A percentile compares a stretch with the other conserved stretches of the same genome.
Conservation (phyloP, 2,113 vertebrate genomes). For the Pelusios castaneus region DNA sequence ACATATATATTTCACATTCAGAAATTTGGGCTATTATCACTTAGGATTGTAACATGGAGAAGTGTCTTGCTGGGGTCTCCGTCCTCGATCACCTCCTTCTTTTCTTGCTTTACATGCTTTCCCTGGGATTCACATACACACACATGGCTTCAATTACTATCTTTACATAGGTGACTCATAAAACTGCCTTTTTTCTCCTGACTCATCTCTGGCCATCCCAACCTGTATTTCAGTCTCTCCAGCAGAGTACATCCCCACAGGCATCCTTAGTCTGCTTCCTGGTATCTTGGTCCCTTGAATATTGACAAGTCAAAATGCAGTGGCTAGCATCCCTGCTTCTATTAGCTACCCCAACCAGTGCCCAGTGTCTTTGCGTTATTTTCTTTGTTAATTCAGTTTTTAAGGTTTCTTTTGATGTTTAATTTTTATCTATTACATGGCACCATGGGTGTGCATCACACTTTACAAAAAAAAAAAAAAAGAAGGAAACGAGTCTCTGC, state of each 20-base stretch:
- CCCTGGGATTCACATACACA: not conserved
- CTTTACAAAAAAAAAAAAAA: not conserved
- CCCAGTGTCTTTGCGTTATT: not conserved
- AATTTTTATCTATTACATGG: not conserved
- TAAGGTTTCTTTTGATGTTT: not conserved
- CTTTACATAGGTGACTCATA: not conserved
- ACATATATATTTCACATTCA: conserved; percentile 2
- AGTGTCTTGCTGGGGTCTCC: not conserved
- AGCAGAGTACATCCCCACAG: not conserved
- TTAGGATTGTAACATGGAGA: not conserved
- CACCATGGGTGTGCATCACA: not conserved
- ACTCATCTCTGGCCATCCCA: not conserved
- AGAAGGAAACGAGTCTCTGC: not conserved
- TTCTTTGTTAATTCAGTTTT: not conserved
- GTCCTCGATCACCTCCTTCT: not conserved
- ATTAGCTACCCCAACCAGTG: not conserved
- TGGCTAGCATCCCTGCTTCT: not conserved
- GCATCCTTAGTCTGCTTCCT: not conserved
- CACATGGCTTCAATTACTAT: not conserved
- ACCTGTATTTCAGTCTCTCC: fast-evolving
- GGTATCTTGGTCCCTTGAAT: not conserved
- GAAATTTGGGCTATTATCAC: conserved; percentile 3
- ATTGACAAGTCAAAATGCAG: not conserved
- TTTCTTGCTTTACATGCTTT: not conserved
- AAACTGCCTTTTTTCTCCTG: not conserved